Conservation (phyloP, 2,797 vertebrate genomes). For the Pseudopleuronectes americanus region DNA sequence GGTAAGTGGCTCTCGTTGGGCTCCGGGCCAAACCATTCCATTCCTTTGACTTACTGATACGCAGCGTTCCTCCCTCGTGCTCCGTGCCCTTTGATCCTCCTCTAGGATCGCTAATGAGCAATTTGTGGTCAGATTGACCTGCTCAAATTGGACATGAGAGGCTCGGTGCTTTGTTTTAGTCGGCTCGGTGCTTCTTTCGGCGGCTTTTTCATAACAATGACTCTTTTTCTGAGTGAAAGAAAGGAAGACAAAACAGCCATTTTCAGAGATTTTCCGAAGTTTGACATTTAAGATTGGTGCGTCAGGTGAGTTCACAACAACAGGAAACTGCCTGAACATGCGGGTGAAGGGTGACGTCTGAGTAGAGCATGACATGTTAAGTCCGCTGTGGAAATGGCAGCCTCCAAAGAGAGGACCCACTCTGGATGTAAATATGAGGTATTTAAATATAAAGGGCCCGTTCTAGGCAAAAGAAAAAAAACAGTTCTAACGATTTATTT, state of each 20-base stretch:
- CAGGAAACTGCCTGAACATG: too few relatives aligned
- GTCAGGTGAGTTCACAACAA: too few relatives aligned
- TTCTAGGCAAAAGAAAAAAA: too few relatives aligned
- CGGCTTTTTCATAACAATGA: not conserved
- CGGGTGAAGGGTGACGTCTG: too few relatives aligned
- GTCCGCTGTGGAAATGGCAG: too few relatives aligned
- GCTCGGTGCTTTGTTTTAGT: constrained; percentile 44
- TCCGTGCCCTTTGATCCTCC: constrained; percentile 69
- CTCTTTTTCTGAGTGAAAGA: not conserved
- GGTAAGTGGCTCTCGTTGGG: constrained; percentile 64
- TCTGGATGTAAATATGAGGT: too few relatives aligned
- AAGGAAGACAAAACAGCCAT: too few relatives aligned
- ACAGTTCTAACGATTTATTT: too few relatives aligned
- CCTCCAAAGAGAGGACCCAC: too few relatives aligned
- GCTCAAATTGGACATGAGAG: constrained; percentile 66
- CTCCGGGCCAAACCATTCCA: constrained; percentile 64
- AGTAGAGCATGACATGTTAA: too few relatives aligned
- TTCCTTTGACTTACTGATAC: constrained; percentile 66
- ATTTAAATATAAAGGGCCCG: too few relatives aligned
- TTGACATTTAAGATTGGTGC: not conserved
- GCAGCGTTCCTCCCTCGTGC: constrained; percentile 54
- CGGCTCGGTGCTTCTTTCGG: constrained; percentile 23
- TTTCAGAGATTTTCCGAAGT: too few relatives aligned
- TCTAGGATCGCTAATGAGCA: constrained; percentile 72
- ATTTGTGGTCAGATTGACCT: constrained; percentile 75